Conservation (phyloP, 2,797 vertebrate genomes). For the Rhabdophis nuchalis region DNA sequence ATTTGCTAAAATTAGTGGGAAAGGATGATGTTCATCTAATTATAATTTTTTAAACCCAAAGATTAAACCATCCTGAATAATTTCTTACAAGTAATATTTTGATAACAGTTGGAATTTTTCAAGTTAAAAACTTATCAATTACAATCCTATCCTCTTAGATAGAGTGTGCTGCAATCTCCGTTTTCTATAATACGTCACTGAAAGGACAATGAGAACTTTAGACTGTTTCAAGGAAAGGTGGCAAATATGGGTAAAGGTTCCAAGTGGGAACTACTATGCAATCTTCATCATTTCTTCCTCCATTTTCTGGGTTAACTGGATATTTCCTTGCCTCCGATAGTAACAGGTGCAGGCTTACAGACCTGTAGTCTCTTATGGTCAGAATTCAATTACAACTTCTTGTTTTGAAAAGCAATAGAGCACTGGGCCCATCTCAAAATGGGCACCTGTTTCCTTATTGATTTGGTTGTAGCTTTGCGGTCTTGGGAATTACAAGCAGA, state of each 20-base stretch:
- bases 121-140: background rate
- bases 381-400: background rate
- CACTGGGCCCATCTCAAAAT: background rate
- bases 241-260: background rate
- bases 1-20: constrained; percentile 6
- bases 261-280: background rate
- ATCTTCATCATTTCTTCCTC: background rate
- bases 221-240: background rate
- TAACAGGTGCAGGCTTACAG: background rate
- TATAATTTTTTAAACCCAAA: background rate
- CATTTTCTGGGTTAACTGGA: background rate
- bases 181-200: background rate
- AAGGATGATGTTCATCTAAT: background rate
- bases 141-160: background rate
- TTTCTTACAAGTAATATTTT: background rate
- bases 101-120: background rate
- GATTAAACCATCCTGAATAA: background rate
- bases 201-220: background rate
- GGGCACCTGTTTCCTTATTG: background rate
- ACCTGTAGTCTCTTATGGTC: background rate
- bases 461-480: background rate
- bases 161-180: background rate
- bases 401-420: background rate
- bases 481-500: background rate
- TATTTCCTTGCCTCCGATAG: background rate